phyloP scores from a whole-genome alignment of 2,113 vertebrate genomes.

The Cochlearius cochlearius region DNA sequence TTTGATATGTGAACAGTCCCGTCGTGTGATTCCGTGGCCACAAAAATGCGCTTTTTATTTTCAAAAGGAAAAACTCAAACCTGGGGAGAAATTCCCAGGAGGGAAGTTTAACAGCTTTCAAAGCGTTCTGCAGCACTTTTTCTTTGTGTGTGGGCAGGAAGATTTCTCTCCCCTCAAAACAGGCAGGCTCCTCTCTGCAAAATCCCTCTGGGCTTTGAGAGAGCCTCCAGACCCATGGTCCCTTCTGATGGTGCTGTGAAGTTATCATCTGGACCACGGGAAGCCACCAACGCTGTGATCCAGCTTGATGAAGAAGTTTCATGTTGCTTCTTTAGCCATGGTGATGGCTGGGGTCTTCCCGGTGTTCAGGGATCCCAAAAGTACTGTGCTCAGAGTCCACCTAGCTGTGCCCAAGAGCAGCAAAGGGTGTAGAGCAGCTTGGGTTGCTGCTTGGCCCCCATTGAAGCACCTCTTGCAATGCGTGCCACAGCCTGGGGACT shows the following conservation, averaged over 20 bases:
- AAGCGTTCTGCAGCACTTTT: not conserved
- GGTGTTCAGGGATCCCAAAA: not conserved
- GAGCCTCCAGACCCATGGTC: not conserved
- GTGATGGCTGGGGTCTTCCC: not conserved
- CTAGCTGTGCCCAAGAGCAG: not conserved
- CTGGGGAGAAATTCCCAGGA: not conserved
- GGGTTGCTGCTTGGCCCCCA: not conserved
- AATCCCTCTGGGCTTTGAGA: not conserved
- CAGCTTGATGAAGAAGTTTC: not conserved
- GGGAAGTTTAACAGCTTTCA: not conserved
- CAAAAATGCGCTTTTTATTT: not conserved
- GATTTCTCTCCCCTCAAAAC: not conserved
- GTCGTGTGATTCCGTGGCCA: not conserved
- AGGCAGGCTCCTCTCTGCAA: not conserved
- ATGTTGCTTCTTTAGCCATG: not conserved
- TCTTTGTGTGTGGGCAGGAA: not conserved
- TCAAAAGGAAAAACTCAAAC: not conserved
- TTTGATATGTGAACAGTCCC: not conserved
- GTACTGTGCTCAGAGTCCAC: rapidly evolving
- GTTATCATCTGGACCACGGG: not conserved
- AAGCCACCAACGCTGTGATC: not conserved
- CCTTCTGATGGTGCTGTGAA: not conserved
- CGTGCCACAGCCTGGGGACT: not conserved
- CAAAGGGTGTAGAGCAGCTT: not conserved
- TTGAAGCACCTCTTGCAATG: not conserved